Evolutionary conservation across 2,113 vertebrate genomes (phyloP).

Genomic region (Pelvicachromis taeniatus): DNA sequence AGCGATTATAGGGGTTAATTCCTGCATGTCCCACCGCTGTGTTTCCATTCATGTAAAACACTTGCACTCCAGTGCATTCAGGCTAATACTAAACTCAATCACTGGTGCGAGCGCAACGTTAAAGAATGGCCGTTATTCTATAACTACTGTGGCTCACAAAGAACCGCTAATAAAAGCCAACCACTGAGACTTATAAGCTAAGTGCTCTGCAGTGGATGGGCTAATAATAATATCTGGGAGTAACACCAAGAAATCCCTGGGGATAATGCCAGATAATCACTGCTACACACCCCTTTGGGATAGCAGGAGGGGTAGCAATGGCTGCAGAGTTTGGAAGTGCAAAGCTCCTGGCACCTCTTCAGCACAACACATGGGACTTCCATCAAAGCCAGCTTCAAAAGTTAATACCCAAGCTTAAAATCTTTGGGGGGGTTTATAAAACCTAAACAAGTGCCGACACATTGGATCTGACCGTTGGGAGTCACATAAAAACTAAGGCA

Average conservation of each 20-base stretch:
- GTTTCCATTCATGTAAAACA: conserved; percentile 22
- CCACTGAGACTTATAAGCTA: conserved; percentile 28
- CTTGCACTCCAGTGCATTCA: background rate
- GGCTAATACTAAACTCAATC: conserved; percentile 3
- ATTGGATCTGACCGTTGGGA: conserved; percentile 12
- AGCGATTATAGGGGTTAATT: background rate
- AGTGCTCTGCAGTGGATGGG: conserved; percentile 5
- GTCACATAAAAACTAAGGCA: conserved; percentile 9
- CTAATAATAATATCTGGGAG: conserved; percentile 55
- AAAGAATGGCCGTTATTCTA: background rate
- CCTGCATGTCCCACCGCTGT: background rate
- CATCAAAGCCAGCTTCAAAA: conserved; percentile 57
- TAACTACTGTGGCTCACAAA: conserved; percentile 1
- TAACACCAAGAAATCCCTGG: conserved; percentile 28
- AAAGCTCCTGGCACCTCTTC: conserved; percentile 19
- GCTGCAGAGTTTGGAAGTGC: conserved; percentile 30
- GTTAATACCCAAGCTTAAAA: conserved; percentile 28
- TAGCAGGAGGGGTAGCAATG: background rate
- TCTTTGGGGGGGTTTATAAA: conserved; percentile 17
- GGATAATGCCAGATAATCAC: conserved; percentile 44
- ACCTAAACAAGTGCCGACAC: conserved; percentile 16
- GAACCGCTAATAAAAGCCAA: conserved; percentile 31
- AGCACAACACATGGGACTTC: conserved; percentile 41
- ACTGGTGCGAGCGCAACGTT: background rate
- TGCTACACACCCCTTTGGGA: background rate